Percentiles rank a stretch among this genome's conserved stretches.
These are phyloP conservation scores for Nymphalis io DNA, from an alignment of 1,140 invertebrate genomes.

Conservation along the genomic window DNA sequence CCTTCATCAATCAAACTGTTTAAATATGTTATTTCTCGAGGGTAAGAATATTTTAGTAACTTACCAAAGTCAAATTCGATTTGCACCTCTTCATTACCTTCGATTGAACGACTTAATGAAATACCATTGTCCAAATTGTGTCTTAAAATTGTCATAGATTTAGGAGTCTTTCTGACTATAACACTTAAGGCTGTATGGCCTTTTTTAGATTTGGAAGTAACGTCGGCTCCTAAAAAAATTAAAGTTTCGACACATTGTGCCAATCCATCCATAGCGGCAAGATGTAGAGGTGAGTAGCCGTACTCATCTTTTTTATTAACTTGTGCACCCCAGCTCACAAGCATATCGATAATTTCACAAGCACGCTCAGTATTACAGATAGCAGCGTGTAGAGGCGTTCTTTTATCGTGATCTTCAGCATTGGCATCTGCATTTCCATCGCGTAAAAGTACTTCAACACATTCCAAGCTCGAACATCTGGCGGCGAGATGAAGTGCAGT, in stretches of 20 bases:
- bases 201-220: constrained; percentile 83
- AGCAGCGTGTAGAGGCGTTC: constrained; percentile 83
- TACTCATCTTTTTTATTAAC: constrained; percentile 83
- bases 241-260: constrained; percentile 83
- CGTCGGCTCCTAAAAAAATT: constrained; percentile 84
- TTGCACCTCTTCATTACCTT: constrained; percentile 82
- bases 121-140: constrained; percentile 82
- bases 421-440: constrained; percentile 81
- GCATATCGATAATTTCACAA: constrained; percentile 80
- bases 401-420: constrained; percentile 80
- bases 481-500: constrained; percentile 83
- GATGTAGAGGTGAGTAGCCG: constrained; percentile 86
- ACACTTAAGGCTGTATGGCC: constrained; percentile 83
- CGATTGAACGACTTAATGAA: constrained; percentile 77
- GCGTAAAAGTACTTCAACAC: constrained; percentile 80
- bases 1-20: constrained; percentile 83
- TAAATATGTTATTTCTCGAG: constrained; percentile 83
- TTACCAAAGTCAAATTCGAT: constrained; percentile 83
- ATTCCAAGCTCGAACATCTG: constrained; percentile 81
- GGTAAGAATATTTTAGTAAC: constrained; percentile 81
- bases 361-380: constrained; percentile 80
- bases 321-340: constrained; percentile 80
- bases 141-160: constrained; percentile 81
- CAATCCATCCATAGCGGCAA: constrained; percentile 84
- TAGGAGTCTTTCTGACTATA: constrained; percentile 83